Percentiles rank a stretch among this genome's conserved stretches.
These are phyloP conservation scores for Martes martes DNA, from an alignment of 2,113 vertebrate genomes.

Conservation along the genomic window DNA sequence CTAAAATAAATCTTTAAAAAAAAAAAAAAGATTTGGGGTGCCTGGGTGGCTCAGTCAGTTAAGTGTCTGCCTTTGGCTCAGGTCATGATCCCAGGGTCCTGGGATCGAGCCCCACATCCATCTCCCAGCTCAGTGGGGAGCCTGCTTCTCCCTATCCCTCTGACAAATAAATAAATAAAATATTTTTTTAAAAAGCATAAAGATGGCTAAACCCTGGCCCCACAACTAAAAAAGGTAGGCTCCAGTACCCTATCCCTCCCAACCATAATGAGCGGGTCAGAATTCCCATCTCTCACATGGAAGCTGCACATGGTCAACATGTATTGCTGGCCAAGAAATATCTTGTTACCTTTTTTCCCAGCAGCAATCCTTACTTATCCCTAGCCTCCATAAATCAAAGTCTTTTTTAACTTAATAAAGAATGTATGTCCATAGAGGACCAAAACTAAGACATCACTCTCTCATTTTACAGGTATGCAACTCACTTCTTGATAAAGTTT, in stretches of 20 bases:
- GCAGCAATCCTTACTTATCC: neutral
- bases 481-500: slow-evolving; percentile 96
- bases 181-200: neutral
- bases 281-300: neutral
- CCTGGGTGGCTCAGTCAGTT: no score
- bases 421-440: neutral
- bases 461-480: neutral
- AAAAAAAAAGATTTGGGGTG: neutral
- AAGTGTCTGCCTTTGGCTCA: no score
- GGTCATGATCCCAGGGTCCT: no score
- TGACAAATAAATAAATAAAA: neutral
- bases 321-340: neutral
- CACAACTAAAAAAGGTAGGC: neutral
- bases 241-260: neutral
- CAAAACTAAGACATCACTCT: neutral
- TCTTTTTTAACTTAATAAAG: neutral
- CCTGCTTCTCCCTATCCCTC: no score
- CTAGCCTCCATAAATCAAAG: neutral
- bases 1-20: neutral
- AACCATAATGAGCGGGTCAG: neutral
- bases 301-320: neutral
- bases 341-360: neutral
- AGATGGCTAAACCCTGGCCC: neutral
- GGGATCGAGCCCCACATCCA: no score
- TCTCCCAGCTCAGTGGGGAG: no score